Base-by-base conservation (phyloP, 2,888 invertebrate genomes). In the Ochropacha duplaris region DNA sequence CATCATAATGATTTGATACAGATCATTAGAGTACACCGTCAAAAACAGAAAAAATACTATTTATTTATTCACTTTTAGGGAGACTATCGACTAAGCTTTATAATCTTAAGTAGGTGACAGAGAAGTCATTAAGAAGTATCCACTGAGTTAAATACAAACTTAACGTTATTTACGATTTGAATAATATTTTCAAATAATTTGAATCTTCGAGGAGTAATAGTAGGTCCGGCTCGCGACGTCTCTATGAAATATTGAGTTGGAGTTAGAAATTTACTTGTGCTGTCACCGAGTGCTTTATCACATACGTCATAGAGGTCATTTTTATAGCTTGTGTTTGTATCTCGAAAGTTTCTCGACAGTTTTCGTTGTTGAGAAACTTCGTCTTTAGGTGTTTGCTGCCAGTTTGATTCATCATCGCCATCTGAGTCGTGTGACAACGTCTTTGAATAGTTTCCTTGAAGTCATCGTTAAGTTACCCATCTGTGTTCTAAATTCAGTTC, bases 171-270 rank as follows among this genome's bases (percentile, higher is more conserved):
- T 24, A 26, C 24, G 16, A 1, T 28, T 50, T n/a, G n/a, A n/a
- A n/a, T n/a, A n/a, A n/a, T n/a, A n/a, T n/a, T n/a, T n/a, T 57
- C 61, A 16, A 57, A 34, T 55, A 64, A 63, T 58, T 60, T 57
- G 36, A 50, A 39, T 51, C n/a, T 52, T 50, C 71, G 69, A 63
- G 68, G 63, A 72, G 66, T 71, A 67, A 62, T 76, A 68, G 76
- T 74, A 72, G 59, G 61, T 65, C 59, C 62, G 56, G 54, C 58
- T 63, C 61, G 57, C 66, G 73, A 77, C 81, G 67, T 70, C 64
- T 67, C 74, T 79, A 81, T 85, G 84, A 86, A 84, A 84, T 84
- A 86, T 86, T 81, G 78, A 80, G 75, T 77, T 69, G 62, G 62
- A 68, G 68, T 65, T 66, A 59, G 66, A 58, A 65, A 59, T 54